Evolutionary conservation across 1,140 invertebrate species (phyloP), one percentile per base, ranked within the genome.

Genomic region (Nasonia giraulti): DNA sequence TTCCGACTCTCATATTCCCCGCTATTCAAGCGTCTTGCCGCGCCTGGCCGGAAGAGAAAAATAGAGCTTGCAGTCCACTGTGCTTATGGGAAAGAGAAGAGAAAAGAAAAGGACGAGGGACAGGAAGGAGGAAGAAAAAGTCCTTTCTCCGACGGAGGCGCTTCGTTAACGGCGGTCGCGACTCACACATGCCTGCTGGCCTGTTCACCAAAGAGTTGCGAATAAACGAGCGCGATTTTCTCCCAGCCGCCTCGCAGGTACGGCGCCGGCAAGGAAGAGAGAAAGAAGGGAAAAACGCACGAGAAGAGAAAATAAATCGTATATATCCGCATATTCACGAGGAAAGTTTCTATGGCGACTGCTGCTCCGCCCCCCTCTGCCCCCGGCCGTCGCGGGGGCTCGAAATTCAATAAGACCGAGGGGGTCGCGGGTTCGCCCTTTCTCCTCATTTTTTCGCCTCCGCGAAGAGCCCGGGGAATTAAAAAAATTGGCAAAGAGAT

Each of bases 321-420:
- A 87, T 44, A 44, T 7, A 44, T 84, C 86, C 81, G 78, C 84
- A 85, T 87, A 87, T 87, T 87, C 86, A 86, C 76, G 81, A 87
- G 86, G 17, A 84, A 87, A 87, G 66, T 87, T 87, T 86, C 55
- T 73, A 68, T 73, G 71, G 84, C 37, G 83, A n/a, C 68, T 62
- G n/a, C 37, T 44, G 37, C 55, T 71, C 37, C 82, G 12, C 31
- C 20, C 37, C 20, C 37, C 27, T 47, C 37, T 40, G 20, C 55
- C 44, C 8, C 37, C 37, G 74, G 23, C 27, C 68, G 4, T n/a
- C 23, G 69, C 75, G 33, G 68, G 77, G 68, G 77, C 50, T 47
- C 31, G 74, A 68, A 85, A 87, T 87, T 87, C 84, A 87, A 87
- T 87, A 84, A 85, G 80, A 82, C 17, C 69, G 44, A 40, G 20